Evolutionary conservation across 1,140 invertebrate genomes (phyloP), one percentile per base, ranked within the genome.

Genomic region (Trypoxylus dichotomus): DNA sequence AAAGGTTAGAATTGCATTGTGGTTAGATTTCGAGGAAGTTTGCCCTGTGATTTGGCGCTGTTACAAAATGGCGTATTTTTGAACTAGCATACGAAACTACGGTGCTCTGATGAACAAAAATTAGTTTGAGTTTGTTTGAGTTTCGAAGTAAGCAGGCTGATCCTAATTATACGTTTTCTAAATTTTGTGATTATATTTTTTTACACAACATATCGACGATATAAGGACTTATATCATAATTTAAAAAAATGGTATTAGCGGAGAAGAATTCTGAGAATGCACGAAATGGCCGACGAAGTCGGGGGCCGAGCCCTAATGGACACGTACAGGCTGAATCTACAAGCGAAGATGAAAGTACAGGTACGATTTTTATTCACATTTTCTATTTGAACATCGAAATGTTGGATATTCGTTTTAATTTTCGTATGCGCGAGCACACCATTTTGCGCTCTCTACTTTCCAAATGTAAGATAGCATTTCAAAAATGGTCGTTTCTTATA

Each of bases 301-400:
- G 94, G 84, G 95, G 94, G 84, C 93, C 94, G 83, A 96, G 94
- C 89, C 95, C 95, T 77, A 96, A 95, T 90, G 93, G 92, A 80
- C 93, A 94, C 87, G 90, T 90, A 83, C 92, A 91, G 83, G 93
- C 94, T 71, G 92, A 93, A 80, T 92, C 92, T 71, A 94, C 92
- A 83, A 94, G 92, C 79, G 93, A 94, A 82, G 93, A 95, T 84
- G 93, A 94, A 86, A 93, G 92, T 88, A 79, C 83, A 80, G 93
- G 93, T 94, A 90, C 86, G 86, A 73, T 43, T 85, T 85, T 63
- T 84, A 86, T 75, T 74, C 78, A n/a, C 43, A 42, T 74, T 47
- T 63, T 68, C 76, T 58, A 37, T 37, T 37, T 37, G 10, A 25
- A 80, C 80, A 77, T 80, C 8, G 72, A 80, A 79, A 77, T 79